Percentiles rank a stretch among this genome's conserved stretches.
Evolutionary conservation across 2,888 invertebrate genomes (phyloP).

Genomic region (Neocrepidodera transversa): DNA sequence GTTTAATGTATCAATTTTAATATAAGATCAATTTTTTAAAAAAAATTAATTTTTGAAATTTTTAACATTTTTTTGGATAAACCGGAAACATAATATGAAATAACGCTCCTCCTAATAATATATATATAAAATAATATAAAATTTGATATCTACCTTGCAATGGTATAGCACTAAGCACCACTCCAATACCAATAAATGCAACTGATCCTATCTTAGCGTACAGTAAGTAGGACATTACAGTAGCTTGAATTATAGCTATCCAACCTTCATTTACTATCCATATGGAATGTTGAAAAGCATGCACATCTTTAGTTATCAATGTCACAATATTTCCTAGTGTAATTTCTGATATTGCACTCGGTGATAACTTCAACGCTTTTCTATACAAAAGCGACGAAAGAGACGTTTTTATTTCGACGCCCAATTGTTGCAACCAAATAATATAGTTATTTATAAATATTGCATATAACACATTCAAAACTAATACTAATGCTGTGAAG

Average conservation of each 20-base stretch:
- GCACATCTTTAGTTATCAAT: conserved; percentile 90
- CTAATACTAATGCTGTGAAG: conserved; percentile 72
- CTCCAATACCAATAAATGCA: conserved; percentile 63
- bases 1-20: too few species aligned
- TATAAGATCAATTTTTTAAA: too few species aligned
- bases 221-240: conserved; percentile 81
- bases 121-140: background rate
- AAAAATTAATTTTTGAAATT: too few species aligned
- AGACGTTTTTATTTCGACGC: conserved; percentile 81
- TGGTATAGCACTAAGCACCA: conserved; percentile 55
- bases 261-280: conserved; percentile 89
- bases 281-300: conserved; percentile 85
- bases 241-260: conserved; percentile 86
- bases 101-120: too few species aligned
- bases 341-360: conserved; percentile 38
- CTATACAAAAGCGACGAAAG: conserved; percentile 81
- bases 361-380: conserved; percentile 40
- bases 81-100: too few species aligned
- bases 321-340: conserved; percentile 75
- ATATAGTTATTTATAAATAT: conserved; percentile 80
- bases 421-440: conserved; percentile 71
- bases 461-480: conserved; percentile 69
- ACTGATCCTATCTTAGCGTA: conserved; percentile 65
- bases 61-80: too few species aligned
- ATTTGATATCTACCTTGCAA: conserved; percentile 39